Percentiles rank a stretch among this genome's conserved stretches.
phyloP scores from a whole-genome alignment of 2,888 invertebrate genomes.

The Patella ulyssiponensis region DNA sequence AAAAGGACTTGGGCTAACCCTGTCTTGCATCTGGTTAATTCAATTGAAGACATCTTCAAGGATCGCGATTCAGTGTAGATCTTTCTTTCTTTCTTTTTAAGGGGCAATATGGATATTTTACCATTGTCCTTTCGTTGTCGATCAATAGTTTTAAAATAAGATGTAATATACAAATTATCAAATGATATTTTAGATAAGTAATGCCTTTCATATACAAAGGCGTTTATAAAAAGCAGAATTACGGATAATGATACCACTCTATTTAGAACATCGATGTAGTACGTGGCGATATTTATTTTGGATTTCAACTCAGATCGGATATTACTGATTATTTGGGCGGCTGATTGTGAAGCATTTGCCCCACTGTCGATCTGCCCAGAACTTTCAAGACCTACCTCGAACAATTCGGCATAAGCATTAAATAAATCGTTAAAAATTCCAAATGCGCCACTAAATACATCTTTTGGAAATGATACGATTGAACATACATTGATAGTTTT shows the following conservation, averaged over 20 bases:
- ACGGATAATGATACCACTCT: not conserved
- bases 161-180: constrained; percentile 19
- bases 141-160: constrained; percentile 12
- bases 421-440: not conserved
- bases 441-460: not conserved
- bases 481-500: not conserved
- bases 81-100: constrained; percentile 17
- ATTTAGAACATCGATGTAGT: not conserved
- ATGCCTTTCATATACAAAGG: constrained; percentile 10
- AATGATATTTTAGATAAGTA: constrained; percentile 8
- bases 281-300: not conserved
- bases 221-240: constrained; percentile 16
- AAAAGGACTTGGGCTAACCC: constrained; percentile 16
- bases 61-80: constrained; percentile 14
- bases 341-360: constrained; percentile 1
- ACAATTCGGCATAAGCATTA: not conserved
- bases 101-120: constrained; percentile 7
- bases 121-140: not conserved
- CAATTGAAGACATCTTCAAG: not conserved
- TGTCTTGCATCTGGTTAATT: constrained; percentile 2
- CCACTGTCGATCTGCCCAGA: not conserved
- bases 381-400: not conserved
- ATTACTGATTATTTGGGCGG: not conserved
- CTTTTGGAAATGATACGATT: not conserved
- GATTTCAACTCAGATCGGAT: not conserved